Evolutionary conservation across 1,140 invertebrate species (phyloP), one percentile per base, ranked within the genome.

Genomic region (Drosophila obscura): DNA sequence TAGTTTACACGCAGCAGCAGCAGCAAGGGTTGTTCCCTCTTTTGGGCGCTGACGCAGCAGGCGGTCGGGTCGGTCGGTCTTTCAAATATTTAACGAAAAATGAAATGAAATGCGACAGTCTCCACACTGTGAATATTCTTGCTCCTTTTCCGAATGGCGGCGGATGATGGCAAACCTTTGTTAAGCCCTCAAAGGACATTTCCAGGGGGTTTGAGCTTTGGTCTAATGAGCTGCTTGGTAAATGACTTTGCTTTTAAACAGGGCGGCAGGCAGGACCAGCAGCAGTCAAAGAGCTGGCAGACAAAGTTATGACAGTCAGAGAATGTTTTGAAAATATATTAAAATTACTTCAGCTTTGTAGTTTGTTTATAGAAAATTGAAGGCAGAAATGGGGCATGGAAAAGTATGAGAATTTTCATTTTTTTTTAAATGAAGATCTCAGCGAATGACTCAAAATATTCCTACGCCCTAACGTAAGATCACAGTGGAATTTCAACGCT

Each of bases 21-120:
- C 44, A 19, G 19, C 19, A 67, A 49, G 46, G 69, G 64, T 57
- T 66, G 46, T 26, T 46, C 62, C 80, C 62, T 75, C 84, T 53
- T 43, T 72, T 81, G 81, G n/a, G 24, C 58, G 74, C 82, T 81
- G 78, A 87, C 77, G 41, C 81, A 81, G 81, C 82, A 58, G 82
- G 74, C 35, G 64, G 63, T 59, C 49, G 22, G 64, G 63, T 59
- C 52, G 64, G 63, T 59, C 52, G 16, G 16, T 16, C 16, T 16
- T 16, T 1, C 24, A 69, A 82, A 84, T 65, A 79, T 80, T 63
- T 72, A 65, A 75, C 73, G 45, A 76, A 82, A 88, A 82, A 79
- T 88, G 58, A 88, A 82, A 79, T 88, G 58, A 69, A 81, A 67
- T 78, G 65, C 65, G 74, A 77, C 74, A 77, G 53, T 48, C 46